Base-by-base conservation (phyloP, 1,140 invertebrate species). In the Heliconius himera region DNA sequence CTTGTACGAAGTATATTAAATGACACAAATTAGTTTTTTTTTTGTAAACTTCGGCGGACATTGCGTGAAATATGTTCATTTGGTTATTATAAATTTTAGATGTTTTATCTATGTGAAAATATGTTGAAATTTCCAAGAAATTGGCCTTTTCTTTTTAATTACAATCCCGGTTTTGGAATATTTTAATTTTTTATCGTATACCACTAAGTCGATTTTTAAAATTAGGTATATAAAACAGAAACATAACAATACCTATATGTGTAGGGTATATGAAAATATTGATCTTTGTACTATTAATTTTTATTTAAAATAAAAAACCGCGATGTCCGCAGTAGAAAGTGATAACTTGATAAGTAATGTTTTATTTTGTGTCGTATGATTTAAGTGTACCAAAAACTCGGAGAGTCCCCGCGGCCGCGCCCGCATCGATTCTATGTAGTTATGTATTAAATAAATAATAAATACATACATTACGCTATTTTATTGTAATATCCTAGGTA, bases 391-490 rank as follows among this genome's bases (percentile, higher is more conserved):
- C 91, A 92, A 92, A 93, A 90, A 93, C 79, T 81, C 83, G 82
- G 80, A 73, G 77, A 70, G 56, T 60, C 70, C 79, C 3, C 74
- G 78, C 49, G 77, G 18, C 38, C 70, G 56, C 66, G 73, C 73
- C 77, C 83, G 85, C 87, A 85, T 87, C 87, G 86, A 90, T 91
- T 90, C 89, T 90, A 87, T 91, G 91, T 93, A 93, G 91, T 92
- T 92, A 92, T 92, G 86, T 92, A 91, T 89, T 90, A 90, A 91
- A 91, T 91, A 90, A 92, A 88, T 87, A 91, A 92, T 89, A 90
- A 91, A 90, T 88, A 86, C 79, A 81, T 84, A 75, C n/a, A 75
- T 77, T 77, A 41, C 82, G 74, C 60, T 60, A 13, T 81, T 85
- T 85, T 83, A 85, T 84, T 66, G 1, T 13, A 4, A 60, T 22